Base-by-base conservation (phyloP, 1,140 invertebrate genomes). In the Drosophila pachea region DNA sequence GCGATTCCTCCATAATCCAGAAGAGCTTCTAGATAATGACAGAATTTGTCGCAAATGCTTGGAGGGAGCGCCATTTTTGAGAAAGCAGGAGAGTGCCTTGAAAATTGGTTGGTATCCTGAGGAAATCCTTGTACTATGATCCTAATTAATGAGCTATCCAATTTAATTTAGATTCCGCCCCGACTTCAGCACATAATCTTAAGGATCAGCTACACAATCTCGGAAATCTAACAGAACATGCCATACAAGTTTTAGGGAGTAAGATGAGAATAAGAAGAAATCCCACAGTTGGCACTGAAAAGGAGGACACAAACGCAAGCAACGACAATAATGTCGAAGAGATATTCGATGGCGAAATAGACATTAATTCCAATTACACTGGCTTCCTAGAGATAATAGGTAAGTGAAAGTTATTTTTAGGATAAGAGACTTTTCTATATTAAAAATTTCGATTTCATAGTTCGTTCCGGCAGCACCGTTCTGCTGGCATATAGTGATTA, bases 341-440 rank as follows among this genome's bases (percentile, higher is more conserved):
- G 81, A 91, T 91, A 2, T 91, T 90, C 68, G 95, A 97, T 89
- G 95, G 95, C 0, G 90, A 90, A 45, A 90, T 97, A 32, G 94
- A 96, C 78, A 91, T 93, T 9, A 91, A 92, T 16, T 93, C 94
- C 2, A 95, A 95, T 78, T 97, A 97, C 70, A 96, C 95, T 0
- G 93, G 94, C 22, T 96, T 95, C 81, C 90, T 97, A 22, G 95
- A 96, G 91, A 91, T 96, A 45, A 93, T 95, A 73, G 93, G 94
- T 95, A 90, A 40, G 58, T 50, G 2, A n/a, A 0, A 8, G 33
- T 5, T 12, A 5, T 4, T 2, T 2, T 2, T 14, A 29, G 36
- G 14, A 6, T n/a, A 14, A 3, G 1, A 64, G 16, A 3, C 9
- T n/a, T 11, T 11, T 11, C 31, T 16, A 29, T 38, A 33, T n/a